phyloP scores from a whole-genome alignment of 2,888 invertebrate genomes.

The Heliothis peltigera region DNA sequence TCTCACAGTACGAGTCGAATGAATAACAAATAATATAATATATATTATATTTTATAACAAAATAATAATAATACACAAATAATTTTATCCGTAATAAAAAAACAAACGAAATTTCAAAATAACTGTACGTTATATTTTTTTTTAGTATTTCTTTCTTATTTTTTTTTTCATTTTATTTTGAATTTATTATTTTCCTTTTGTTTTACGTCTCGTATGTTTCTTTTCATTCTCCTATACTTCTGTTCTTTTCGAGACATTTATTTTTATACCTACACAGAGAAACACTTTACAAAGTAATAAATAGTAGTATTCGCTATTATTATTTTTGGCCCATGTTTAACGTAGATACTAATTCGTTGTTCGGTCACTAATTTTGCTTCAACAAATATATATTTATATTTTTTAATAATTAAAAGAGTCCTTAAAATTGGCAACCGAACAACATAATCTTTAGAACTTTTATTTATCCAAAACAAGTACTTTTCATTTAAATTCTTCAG shows the following conservation, averaged over 20 bases:
- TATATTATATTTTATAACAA: constrained; percentile 54
- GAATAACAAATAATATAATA: constrained; percentile 65
- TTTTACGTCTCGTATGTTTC: constrained; percentile 67
- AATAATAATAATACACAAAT: constrained; percentile 70
- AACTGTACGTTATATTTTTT: constrained; percentile 69
- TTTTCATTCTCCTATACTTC: constrained; percentile 84
- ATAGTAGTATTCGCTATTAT: constrained; percentile 81
- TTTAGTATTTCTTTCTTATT: constrained; percentile 69
- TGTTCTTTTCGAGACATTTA: constrained; percentile 79
- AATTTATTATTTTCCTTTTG: constrained; percentile 72
- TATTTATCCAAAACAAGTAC: constrained; percentile 76
- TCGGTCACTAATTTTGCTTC: constrained; percentile 80
- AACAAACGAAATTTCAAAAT: constrained; percentile 72
- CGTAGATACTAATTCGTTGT: constrained; percentile 78
- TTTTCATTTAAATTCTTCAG: constrained; percentile 72
- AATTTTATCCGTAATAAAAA: constrained; percentile 73
- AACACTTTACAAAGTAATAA: constrained; percentile 87
- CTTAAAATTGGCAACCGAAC: constrained; percentile 82
- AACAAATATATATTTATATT: constrained; percentile 17
- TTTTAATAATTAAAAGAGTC: constrained; percentile 12
- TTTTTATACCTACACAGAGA: constrained; percentile 89
- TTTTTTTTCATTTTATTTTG: constrained; percentile 72
- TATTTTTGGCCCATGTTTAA: constrained; percentile 86
- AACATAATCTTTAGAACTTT: constrained; percentile 75
- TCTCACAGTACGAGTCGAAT: constrained; percentile 66